Conservation (phyloP, 2,113 vertebrate species). For the Bucco capensis region DNA sequence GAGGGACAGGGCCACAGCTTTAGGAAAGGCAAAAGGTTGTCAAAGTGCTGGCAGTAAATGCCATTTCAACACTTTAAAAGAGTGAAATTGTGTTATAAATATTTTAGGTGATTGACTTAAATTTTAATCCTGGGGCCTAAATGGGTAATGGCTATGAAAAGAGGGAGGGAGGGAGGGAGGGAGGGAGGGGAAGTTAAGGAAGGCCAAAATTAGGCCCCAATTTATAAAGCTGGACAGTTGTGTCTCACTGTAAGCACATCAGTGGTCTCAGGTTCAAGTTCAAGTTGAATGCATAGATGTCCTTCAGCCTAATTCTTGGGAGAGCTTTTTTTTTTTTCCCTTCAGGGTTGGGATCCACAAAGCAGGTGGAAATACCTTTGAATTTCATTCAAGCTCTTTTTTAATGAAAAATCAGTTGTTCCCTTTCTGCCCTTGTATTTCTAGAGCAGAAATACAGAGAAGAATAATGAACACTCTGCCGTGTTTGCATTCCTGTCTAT, state of each 20-base stretch:
- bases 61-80: neutral
- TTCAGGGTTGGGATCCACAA: neutral
- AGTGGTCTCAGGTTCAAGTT: neutral
- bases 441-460: neutral
- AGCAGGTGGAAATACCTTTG: neutral
- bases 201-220: neutral
- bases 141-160: neutral
- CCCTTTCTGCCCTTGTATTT: neutral
- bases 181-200: neutral
- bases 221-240: neutral
- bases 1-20: neutral
- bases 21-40: neutral
- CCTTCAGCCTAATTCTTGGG: neutral
- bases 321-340: neutral
- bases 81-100: neutral
- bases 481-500: neutral
- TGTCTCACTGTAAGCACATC: neutral
- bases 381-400: neutral
- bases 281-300: neutral
- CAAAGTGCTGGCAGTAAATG: rapidly evolving
- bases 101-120: neutral
- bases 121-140: neutral
- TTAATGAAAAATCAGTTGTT: neutral
- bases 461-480: neutral
- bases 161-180: neutral